phyloP scores from a whole-genome alignment of 23 tunicate species.

The Trididemnum miniatum region DNA sequence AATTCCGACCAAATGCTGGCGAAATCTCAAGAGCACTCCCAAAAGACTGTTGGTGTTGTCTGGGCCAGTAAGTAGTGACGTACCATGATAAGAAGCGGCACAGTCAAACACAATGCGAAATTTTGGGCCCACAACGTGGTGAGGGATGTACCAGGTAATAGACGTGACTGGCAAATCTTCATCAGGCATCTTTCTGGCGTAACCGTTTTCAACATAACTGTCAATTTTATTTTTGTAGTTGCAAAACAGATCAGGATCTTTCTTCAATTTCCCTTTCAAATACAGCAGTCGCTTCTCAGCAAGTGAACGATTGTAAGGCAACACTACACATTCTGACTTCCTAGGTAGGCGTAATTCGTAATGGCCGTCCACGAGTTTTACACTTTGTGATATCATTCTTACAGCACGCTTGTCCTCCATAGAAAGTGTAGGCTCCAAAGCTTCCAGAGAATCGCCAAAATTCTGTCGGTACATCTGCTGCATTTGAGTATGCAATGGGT shows the following conservation, averaged over 20 bases:
- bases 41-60: slow-evolving; percentile 6
- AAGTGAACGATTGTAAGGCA: slow-evolving; percentile 17
- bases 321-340: not conserved
- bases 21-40: not conserved
- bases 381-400: not conserved
- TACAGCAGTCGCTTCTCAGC: slow-evolving; percentile 30
- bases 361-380: not conserved
- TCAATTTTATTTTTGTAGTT: slow-evolving; percentile 13
- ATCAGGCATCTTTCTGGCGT: not conserved
- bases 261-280: not conserved
- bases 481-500: slow-evolving; percentile 11
- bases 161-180: not conserved
- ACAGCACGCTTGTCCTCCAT: slow-evolving; percentile 17
- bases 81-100: not conserved
- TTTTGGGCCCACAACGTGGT: not conserved
- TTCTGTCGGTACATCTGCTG: slow-evolving; percentile 7
- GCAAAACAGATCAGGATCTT: not conserved
- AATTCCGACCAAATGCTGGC: not conserved
- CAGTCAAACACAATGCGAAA: slow-evolving; percentile 16
- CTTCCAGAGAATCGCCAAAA: not conserved
- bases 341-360: slow-evolving; percentile 12
- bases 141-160: slow-evolving; percentile 9
- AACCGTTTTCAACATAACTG: not conserved
- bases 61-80: slow-evolving; percentile 5
- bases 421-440: not conserved